These are phyloP conservation scores for Stichodactyla helianthus DNA, from an alignment of 64 coral and sea anemone species.

Conservation along the genomic window DNA sequence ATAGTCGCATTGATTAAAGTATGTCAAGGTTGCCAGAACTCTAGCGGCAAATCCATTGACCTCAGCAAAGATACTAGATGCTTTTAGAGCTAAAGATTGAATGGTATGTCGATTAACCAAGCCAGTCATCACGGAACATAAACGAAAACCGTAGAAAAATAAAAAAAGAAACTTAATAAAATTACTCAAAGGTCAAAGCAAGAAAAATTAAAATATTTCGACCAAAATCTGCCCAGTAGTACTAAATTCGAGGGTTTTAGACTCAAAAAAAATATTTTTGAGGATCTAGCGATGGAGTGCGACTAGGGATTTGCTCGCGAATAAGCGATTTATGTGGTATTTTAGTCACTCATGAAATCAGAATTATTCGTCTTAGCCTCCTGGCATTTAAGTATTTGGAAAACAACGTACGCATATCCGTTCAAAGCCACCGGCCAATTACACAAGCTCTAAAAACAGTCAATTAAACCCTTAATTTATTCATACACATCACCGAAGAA, in stretches of 20 bases:
- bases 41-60: slow-evolving; percentile 86
- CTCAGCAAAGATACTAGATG: slow-evolving; percentile 92
- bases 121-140: slow-evolving; percentile 49
- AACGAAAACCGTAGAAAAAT: background rate
- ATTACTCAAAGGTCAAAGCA: background rate
- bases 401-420: slow-evolving; percentile 15
- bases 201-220: background rate
- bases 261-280: background rate
- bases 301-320: background rate
- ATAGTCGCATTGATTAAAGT: slow-evolving; percentile 82
- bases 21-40: slow-evolving; percentile 74
- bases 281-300: background rate
- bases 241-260: background rate
- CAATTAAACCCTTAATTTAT: slow-evolving; percentile 24
- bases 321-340: slow-evolving; percentile 5
- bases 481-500: background rate
- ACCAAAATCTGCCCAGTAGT: background rate
- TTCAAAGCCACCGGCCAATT: slow-evolving; percentile 15
- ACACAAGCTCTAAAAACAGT: slow-evolving; percentile 17
- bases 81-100: slow-evolving; percentile 57
- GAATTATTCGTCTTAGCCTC: background rate
- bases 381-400: background rate
- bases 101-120: slow-evolving; percentile 72
- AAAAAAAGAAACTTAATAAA: background rate
- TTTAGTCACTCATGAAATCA: background rate